Evolutionary conservation across 2,888 invertebrate species (phyloP).

Genomic region (Serripes groenlandicus): DNA sequence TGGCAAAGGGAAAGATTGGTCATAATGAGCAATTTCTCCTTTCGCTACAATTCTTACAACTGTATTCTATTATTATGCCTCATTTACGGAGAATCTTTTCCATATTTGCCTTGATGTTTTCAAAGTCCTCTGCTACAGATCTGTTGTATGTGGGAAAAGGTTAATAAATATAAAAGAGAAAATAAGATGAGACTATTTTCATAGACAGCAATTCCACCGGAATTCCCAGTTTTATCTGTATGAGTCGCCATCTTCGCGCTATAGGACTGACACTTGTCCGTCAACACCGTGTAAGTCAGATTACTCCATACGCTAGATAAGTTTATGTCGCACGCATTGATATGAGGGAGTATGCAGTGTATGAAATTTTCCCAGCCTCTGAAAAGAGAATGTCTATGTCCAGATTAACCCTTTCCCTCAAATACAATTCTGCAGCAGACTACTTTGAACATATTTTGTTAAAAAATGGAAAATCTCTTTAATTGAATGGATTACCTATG

Average conservation of each 20-base stretch:
- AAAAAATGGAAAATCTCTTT: too few relatives aligned
- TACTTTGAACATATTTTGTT: too few relatives aligned
- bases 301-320: conserved; percentile 11
- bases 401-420: not conserved
- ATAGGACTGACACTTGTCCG: not conserved
- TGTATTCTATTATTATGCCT: not conserved
- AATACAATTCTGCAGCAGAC: too few relatives aligned
- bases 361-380: conserved; percentile 21
- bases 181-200: too few relatives aligned
- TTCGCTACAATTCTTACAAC: not conserved
- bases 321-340: conserved; percentile 16
- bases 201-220: too few relatives aligned
- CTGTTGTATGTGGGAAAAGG: too few relatives aligned
- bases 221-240: too few relatives aligned
- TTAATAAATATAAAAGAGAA: too few relatives aligned
- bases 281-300: conserved; percentile 8
- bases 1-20: not conserved
- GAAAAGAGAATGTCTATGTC: conserved; percentile 1
- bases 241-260: not conserved
- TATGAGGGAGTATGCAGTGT: conserved; percentile 15
- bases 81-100: too few relatives aligned
- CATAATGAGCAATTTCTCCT: not conserved
- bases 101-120: too few relatives aligned
- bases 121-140: too few relatives aligned
- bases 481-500: too few relatives aligned